These are phyloP conservation scores for Brachionus rotundiformis DNA, from an alignment of 1,140 invertebrate species.

Conservation along the genomic window DNA sequence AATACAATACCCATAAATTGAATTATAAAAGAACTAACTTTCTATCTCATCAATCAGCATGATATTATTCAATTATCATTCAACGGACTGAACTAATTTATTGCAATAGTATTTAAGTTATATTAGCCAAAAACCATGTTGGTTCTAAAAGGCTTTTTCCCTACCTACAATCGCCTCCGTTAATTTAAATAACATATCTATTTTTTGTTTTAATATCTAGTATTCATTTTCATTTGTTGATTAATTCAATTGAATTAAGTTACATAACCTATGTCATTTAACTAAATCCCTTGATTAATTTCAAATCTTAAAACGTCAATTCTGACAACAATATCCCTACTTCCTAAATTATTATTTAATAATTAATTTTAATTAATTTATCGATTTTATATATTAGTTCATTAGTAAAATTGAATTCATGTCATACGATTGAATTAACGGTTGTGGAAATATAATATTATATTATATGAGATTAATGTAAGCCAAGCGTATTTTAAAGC, in stretches of 20 bases:
- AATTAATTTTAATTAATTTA: not conserved
- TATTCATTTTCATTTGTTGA: not conserved
- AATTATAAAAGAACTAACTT: not conserved
- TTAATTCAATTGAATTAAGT: not conserved
- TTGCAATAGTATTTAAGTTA: not conserved
- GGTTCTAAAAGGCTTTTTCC: too few species aligned
- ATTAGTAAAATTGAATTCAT: not conserved
- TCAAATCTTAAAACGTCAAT: not conserved
- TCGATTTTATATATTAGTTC: not conserved
- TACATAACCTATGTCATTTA: not conserved
- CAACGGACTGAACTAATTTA: not conserved
- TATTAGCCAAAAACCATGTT: not conserved
- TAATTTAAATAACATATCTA: not conserved
- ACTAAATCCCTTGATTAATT: not conserved
- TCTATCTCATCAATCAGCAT: slow-evolving; percentile 38
- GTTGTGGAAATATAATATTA: too few species aligned
- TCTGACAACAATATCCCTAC: not conserved
- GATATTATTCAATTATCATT: slow-evolving; percentile 32
- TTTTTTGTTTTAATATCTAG: too few species aligned
- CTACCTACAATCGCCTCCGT: not conserved
- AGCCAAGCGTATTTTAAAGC: too few species aligned
- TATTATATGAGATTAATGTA: too few species aligned
- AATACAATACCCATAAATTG: not conserved
- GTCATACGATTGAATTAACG: too few species aligned
- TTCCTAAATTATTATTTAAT: not conserved